Evolutionary conservation across 2,888 invertebrate genomes (phyloP), one percentile per base, ranked within the genome.

Genomic region (Zelleria hepariella): DNA sequence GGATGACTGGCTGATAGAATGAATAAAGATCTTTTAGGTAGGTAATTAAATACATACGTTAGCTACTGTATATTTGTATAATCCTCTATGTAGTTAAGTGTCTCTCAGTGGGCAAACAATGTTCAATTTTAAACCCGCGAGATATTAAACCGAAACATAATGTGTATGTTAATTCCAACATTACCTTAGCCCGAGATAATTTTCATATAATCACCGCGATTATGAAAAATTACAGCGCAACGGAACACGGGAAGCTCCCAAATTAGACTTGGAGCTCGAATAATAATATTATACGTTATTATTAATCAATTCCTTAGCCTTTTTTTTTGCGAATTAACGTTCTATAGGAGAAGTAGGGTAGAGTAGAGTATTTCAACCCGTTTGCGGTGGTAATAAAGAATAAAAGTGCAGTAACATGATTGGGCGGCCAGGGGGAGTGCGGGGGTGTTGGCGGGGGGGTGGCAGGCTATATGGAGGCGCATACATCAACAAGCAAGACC

Each of bases 271-370:
- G 69, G 67, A 64, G 32, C 65, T 67, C 78, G 75, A 76, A 78
- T 80, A 72, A 80, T 79, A 71, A n/a, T n/a, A n/a, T n/a, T n/a
- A n/a, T n/a, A n/a, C n/a, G n/a, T n/a, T 74, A 78, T 78, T 67
- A 72, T 62, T 69, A 72, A 77, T 77, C 21, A 55, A 32, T 55
- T 20, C 55, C 26, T 55, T n/a, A 4, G 20, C 7, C 10, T 20
- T 56, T 72, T 74, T 75, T 77, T 78, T 76, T 72, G 67, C 64
- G 69, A 75, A 80, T 78, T 80, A 80, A 82, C n/a, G n/a, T 83
- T 82, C 73, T 42, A 42, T 42, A 15, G 32, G 15, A n/a, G 10
- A 42, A 15, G 32, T 42, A 42, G 32, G 15, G 10, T 42, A 42
- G 15, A 15, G 32, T 42, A 10, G 32, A 42, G 32, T 15, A 4